Evolutionary conservation across 2,888 invertebrate species (phyloP), one percentile per base, ranked within the genome.

Genomic region (Ichneumoninae sp.): DNA sequence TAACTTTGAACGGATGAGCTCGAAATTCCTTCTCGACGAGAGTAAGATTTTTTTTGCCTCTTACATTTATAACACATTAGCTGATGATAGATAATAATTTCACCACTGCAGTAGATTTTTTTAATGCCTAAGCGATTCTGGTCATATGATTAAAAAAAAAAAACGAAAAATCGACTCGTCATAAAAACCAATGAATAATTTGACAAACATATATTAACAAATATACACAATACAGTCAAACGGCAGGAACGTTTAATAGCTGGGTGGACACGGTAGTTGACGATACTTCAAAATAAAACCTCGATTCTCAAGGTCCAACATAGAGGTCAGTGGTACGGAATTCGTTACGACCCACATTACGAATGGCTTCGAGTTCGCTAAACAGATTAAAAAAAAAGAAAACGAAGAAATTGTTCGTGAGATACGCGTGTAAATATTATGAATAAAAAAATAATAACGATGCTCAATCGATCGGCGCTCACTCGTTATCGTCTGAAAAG

Each of bases 241-340:
- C 16, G 36, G 63, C 50, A 33, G 65, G 63, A 65, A 54, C 52
- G 13, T 44, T 44, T 16, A 63, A 36, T 74, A 22, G 19, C 26
- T 47, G 1, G 60, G 33, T 76, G 91, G 88, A 90, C 97, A 98
- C 3, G 96, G 95, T 76, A 95, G 91, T 93, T 97, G 96, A 60
- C 95, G 94, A 92, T 96, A 98, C 4, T 95, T 92, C 16, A 98
- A 93, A 8, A 96, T 95, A 93, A 97, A 98, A 19, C 98, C 98
- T 84, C 96, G 94, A 93, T 97, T 97, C 40, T 96, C 96, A 82
- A 95, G 95, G 90, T 97, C 97, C 1, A 94, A 94, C 3, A 82
- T 36, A 92, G 97, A 97, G 16, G 68, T 57, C 8, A 79, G 8
- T 4, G 81, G 33, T 50, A 26, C n/a, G 40, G 66, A 57, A 68